phyloP scores from a whole-genome alignment of 2,113 vertebrate species.

The Anseranas semipalmata region DNA sequence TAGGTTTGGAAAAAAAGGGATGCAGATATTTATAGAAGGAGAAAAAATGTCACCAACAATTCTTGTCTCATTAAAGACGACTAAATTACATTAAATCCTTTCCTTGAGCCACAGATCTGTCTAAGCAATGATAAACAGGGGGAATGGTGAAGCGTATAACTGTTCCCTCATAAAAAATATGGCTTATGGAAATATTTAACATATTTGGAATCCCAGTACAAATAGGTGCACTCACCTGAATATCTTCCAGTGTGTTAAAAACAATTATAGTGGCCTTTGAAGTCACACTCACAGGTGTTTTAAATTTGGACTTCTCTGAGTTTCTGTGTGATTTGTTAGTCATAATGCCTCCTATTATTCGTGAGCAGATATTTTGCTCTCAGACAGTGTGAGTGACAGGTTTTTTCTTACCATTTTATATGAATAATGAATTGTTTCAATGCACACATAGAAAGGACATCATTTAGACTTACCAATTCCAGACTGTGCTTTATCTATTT shows the following conservation, averaged over 20 bases:
- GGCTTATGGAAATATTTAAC: neutral
- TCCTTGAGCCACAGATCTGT: neutral
- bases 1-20: neutral
- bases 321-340: neutral
- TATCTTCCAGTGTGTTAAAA: neutral
- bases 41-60: neutral
- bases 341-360: neutral
- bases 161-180: neutral
- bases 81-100: neutral
- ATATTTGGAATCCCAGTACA: neutral
- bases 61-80: neutral
- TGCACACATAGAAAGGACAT: neutral
- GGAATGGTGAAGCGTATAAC: neutral
- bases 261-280: neutral
- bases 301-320: neutral
- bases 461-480: neutral
- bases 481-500: neutral
- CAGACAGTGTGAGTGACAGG: neutral
- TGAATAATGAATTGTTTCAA: slow-evolving; percentile 2
- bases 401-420: neutral
- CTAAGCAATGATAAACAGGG: neutral
- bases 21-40: neutral
- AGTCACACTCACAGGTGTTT: neutral
- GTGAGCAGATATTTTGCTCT: neutral
- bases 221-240: neutral